Percentiles rank a stretch among this genome's conserved stretches.
These are phyloP conservation scores for Micropterix aruncella DNA, from an alignment of 2,888 invertebrate species.

Conservation along the genomic window DNA sequence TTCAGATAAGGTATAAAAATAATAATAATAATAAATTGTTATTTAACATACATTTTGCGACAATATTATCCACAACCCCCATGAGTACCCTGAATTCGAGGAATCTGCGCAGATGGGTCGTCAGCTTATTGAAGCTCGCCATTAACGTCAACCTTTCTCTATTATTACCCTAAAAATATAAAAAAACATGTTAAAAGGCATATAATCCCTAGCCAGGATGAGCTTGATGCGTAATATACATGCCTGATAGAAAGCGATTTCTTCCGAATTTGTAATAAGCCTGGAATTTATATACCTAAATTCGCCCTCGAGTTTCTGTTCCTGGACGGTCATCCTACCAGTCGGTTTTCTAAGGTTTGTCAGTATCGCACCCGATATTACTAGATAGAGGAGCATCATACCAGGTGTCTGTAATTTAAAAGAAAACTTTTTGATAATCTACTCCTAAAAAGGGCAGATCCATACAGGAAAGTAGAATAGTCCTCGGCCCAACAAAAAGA, in stretches of 20 bases:
- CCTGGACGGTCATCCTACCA: constrained; percentile 79
- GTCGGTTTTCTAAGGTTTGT: constrained; percentile 82
- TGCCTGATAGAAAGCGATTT: constrained; percentile 71
- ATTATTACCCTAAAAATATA: constrained; percentile 50
- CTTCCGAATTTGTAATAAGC: constrained; percentile 94
- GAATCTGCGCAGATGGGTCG: constrained; percentile 72
- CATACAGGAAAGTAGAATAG: no score
- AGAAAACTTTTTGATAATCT: no score
- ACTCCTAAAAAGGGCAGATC: no score
- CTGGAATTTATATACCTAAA: constrained; percentile 94
- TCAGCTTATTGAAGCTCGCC: constrained; percentile 80
- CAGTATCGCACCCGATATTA: constrained; percentile 74
- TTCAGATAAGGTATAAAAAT: background rate
- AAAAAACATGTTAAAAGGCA: background rate
- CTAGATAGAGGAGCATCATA: constrained; percentile 75
- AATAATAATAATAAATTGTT: constrained; percentile 5
- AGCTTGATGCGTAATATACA: constrained; percentile 14
- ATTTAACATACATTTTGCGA: constrained; percentile 91
- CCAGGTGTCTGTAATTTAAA: constrained; percentile 75
- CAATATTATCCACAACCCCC: constrained; percentile 91
- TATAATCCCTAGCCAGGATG: no score
- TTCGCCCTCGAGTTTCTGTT: constrained; percentile 97
- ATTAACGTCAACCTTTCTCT: constrained; percentile 80
- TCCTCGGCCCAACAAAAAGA: no score
- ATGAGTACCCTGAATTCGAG: constrained; percentile 80